These are phyloP conservation scores for Arnoldichthys spilopterus DNA, from an alignment of 2,797 vertebrate species.

Conservation along the genomic window DNA sequence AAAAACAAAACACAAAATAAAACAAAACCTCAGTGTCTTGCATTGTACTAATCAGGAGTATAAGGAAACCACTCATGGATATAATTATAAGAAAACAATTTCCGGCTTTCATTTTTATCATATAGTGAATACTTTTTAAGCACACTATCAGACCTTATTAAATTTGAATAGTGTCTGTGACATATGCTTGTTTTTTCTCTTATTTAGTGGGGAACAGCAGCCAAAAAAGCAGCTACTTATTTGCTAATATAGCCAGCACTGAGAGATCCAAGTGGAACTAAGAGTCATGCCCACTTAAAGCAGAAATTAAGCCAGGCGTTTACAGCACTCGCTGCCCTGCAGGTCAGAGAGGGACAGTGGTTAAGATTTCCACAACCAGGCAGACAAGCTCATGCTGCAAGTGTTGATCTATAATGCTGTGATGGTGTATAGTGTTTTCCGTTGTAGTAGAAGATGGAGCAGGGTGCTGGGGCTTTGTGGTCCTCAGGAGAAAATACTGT, in stretches of 20 bases:
- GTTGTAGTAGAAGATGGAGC: conserved; percentile 37
- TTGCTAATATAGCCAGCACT: not conserved
- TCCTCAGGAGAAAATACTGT: conserved; percentile 58
- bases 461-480: conserved; percentile 40
- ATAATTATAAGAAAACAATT: not conserved
- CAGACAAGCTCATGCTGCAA: conserved; percentile 12
- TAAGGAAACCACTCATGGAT: not conserved
- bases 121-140: not conserved
- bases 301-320: not conserved
- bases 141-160: not conserved
- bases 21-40: not conserved
- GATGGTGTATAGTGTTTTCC: conserved; percentile 18
- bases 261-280: not conserved
- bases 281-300: conserved; percentile 13
- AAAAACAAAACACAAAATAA: not conserved
- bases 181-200: not conserved
- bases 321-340: conserved; percentile 4
- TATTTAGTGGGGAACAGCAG: not conserved
- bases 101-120: not conserved
- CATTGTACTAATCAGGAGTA: not conserved
- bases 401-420: conserved; percentile 22
- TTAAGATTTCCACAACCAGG: conserved; percentile 12
- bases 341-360: conserved; percentile 16
- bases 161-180: not conserved
- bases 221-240: not conserved